These are phyloP conservation scores for Calliopsis andreniformis DNA, from an alignment of 1,140 invertebrate species.

Conservation along the genomic window DNA sequence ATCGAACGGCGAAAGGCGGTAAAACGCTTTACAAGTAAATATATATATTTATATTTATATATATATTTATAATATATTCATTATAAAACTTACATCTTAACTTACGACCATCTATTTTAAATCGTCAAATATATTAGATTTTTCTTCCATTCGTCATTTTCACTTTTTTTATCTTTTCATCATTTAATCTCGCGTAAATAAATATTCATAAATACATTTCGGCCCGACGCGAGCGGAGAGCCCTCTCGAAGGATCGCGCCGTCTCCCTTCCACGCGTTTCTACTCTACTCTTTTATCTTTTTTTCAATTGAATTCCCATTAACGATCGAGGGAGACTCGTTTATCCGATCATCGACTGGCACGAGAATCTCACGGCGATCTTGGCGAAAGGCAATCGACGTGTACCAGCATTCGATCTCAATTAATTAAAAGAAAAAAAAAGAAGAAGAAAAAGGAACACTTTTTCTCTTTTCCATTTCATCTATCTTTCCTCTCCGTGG, in stretches of 20 bases:
- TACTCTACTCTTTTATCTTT: conserved; percentile 2
- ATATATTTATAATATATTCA: conserved; percentile 49
- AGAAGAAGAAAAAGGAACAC: no score
- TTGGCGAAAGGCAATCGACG: not conserved
- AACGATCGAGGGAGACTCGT: not conserved
- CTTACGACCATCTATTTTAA: conserved; percentile 66
- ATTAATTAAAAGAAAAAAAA: no score
- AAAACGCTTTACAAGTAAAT: conserved; percentile 59
- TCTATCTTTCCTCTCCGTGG: not conserved
- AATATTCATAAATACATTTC: conserved; percentile 74
- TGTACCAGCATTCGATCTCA: not conserved
- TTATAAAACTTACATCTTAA: conserved; percentile 73
- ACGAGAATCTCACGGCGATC: not conserved
- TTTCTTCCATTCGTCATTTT: conserved; percentile 58
- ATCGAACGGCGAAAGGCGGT: conserved; percentile 55
- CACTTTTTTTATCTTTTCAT: conserved; percentile 17
- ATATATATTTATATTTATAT: conserved; percentile 16
- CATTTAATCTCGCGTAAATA: conserved; percentile 70
- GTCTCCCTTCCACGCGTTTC: not conserved
- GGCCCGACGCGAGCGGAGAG: conserved; percentile 43
- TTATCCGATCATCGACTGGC: not conserved
- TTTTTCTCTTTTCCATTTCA: not conserved
- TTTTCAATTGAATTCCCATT: not conserved
- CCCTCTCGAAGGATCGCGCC: conserved; percentile 27
- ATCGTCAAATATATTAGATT: conserved; percentile 77